Percentiles rank a stretch among this genome's conserved stretches.
Evolutionary conservation across 2,113 vertebrate species (phyloP).

Genomic region (Sisor rabdophorus): DNA sequence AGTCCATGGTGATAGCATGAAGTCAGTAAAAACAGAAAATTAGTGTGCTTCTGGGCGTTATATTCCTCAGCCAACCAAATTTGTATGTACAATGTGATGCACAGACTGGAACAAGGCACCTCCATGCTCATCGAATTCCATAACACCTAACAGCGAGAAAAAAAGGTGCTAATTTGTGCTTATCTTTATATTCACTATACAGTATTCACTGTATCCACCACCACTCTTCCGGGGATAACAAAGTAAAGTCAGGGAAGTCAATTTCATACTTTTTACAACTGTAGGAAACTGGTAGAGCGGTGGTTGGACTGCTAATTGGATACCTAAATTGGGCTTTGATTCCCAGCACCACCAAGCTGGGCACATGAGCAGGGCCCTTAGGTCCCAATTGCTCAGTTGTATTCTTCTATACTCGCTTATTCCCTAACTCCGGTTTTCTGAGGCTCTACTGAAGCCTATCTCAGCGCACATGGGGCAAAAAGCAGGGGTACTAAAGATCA

Average conservation of each 20-base stretch:
- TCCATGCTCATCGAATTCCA: constrained; percentile 53
- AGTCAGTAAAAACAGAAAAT: constrained; percentile 44
- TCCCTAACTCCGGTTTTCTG: no score
- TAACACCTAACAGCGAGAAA: constrained; percentile 31
- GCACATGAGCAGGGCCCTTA: no score
- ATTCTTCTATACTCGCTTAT: no score
- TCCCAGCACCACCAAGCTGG: no score
- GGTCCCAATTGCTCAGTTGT: no score
- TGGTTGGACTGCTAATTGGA: no score
- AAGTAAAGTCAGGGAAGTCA: background rate
- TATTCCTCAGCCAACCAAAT: constrained; percentile 46
- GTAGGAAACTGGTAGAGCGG: no score
- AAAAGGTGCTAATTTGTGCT: constrained; percentile 11
- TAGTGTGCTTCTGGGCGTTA: constrained; percentile 36
- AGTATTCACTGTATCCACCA: background rate
- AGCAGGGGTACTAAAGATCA: no score
- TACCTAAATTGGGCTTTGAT: no score
- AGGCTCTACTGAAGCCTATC: no score
- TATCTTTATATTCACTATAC: background rate
- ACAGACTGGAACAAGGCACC: constrained; percentile 59
- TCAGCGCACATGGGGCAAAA: no score
- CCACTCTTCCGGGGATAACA: background rate
- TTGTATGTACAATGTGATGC: constrained; percentile 59
- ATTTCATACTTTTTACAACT: no score
- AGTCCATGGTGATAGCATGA: constrained; percentile 1